Base-by-base conservation (phyloP, 2,797 vertebrate genomes). In the Amniataba percoides region DNA sequence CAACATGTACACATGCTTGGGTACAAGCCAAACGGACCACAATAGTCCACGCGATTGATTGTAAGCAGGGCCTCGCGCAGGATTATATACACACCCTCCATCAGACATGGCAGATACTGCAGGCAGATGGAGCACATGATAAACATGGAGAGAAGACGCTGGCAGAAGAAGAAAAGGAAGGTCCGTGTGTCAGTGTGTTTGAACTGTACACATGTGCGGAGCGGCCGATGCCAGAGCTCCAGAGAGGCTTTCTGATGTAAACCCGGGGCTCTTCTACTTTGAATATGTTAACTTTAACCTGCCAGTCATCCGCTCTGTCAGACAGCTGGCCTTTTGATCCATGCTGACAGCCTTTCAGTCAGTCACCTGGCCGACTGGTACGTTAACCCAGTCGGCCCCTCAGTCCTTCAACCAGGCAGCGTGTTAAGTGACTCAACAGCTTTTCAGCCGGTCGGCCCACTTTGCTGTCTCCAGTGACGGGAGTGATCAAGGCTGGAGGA, bases 401-500 rank as follows among this genome's bases (percentile, higher is more conserved):
- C 34, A 1, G 31, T 34, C 76, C 45, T 34, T 74, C 52, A 48
- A 40, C 72, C 61, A 69, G 71, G 61, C 74, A 3, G 46, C 1
- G 1, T 16, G 56, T 63, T n/a, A 58, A 75, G 80, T 16, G n/a
- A 84, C 74, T 51, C 11, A 11, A 60, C 74, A 57, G 80, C 48
- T 51, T 81, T 74, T 63, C 36, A 62, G 34, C n/a, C 65, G 34
- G 34, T 59, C 61, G 5, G 52, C 51, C 55, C 11, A 31, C 72
- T 74, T 66, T 45, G 11, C 56, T 2, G 66, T 78, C 85, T 91
- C 78, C 82, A 84, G 92, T 78, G 84, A 92, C 78, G 78, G 71
- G 85, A 83, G 81, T 65, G 90, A 95, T 94, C 90, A 86, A 91
- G 93, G 92, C 93, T 87, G 94, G 84, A 68, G 83, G 78, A 84